A percentile compares a stretch with the other conserved stretches of the same genome.
Conservation (phyloP, 2,888 invertebrate genomes). For the Coecobrya sp. region DNA sequence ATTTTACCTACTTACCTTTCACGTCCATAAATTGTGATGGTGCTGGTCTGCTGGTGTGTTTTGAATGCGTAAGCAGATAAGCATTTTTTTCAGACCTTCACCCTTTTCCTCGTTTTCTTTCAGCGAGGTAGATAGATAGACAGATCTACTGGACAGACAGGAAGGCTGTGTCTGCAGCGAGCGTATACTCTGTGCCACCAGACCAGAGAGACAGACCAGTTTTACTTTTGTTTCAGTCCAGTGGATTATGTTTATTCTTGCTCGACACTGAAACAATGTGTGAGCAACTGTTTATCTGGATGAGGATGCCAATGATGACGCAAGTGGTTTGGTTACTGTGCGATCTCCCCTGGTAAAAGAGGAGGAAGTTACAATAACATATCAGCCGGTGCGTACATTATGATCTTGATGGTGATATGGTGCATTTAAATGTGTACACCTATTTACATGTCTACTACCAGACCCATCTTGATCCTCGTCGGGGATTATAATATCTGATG, state of each 20-base stretch:
- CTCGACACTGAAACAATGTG: slow-evolving; percentile 25
- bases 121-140: neutral
- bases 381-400: slow-evolving; percentile 29
- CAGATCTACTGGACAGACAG: slow-evolving; percentile 2
- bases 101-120: slow-evolving; percentile 10
- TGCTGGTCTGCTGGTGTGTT: neutral
- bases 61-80: slow-evolving; percentile 36
- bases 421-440: slow-evolving; percentile 13
- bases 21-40: neutral
- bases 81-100: slow-evolving; percentile 8
- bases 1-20: neutral
- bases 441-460: slow-evolving; percentile 6
- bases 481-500: neutral
- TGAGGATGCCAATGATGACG: slow-evolving; percentile 5
- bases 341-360: neutral
- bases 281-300: slow-evolving; percentile 27
- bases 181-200: neutral
- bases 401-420: neutral
- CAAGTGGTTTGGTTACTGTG: slow-evolving; percentile 34
- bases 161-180: too few species aligned
- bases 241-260: neutral
- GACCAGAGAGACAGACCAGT: slow-evolving; percentile 14
- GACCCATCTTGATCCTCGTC: slow-evolving; percentile 1
- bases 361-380: slow-evolving; percentile 8
- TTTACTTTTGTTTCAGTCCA: slow-evolving; percentile 10